Evolutionary conservation across 2,113 vertebrate genomes (phyloP).

Genomic region (Psilopogon haemacephalus): DNA sequence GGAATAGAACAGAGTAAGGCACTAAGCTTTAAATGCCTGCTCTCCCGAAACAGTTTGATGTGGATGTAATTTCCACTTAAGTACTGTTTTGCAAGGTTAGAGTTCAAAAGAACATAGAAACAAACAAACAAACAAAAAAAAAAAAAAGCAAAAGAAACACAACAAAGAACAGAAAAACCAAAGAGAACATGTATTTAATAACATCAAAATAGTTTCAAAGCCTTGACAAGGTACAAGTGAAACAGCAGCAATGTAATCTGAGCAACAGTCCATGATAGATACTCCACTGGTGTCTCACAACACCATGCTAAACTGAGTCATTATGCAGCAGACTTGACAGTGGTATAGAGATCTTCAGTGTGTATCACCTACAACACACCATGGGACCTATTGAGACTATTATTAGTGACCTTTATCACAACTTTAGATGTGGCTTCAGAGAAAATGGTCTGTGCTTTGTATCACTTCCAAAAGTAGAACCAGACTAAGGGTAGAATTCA

Average conservation of each 20-base stretch:
- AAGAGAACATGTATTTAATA: background rate
- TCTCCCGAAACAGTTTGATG: background rate
- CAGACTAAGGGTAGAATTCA: background rate
- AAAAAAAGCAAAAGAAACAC: no score
- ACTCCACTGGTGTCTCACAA: background rate
- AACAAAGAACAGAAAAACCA: no score
- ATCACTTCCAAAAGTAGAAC: background rate
- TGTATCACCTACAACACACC: no score
- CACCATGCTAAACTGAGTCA: background rate
- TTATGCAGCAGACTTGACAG: background rate
- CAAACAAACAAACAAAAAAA: background rate
- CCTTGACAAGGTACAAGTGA: background rate
- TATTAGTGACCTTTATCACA: background rate
- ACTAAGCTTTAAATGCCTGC: background rate
- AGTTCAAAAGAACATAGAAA: background rate
- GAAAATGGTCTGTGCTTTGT: background rate
- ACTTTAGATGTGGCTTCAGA: background rate
- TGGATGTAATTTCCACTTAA: background rate
- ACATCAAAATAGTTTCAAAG: background rate
- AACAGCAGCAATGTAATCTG: background rate
- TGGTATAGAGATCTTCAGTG: accelerated
- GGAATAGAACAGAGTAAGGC: background rate
- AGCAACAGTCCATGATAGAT: background rate
- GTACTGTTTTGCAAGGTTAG: background rate
- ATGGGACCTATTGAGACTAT: accelerated